Base-by-base conservation (phyloP, 2,888 invertebrate species). In the Lithophane semibrunnea region DNA sequence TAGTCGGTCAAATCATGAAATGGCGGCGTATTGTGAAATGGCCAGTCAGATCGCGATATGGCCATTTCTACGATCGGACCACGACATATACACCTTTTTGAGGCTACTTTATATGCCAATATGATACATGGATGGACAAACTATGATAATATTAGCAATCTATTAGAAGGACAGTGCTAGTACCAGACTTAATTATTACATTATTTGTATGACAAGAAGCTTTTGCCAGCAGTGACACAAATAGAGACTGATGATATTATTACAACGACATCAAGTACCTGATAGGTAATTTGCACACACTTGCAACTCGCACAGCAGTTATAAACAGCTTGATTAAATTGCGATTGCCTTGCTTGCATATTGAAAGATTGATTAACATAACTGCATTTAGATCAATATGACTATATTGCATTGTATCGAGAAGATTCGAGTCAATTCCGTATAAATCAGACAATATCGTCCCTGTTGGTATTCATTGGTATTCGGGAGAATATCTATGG, bases 291-390 rank as follows among this genome's bases (percentile, higher is more conserved):
- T 64, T 80, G 56, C 49, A 72, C 47, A 49, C 42, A 56, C 21
- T 63, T 29, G 18, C 24, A 56, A 56, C 42, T 56, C 42, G 9
- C 47, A 54, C 21, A 29, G 44, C 10, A 49, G 49, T 69, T 71
- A 84, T n/a, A 64, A 71, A 72, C 68, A 13, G 29, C 64, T 63
- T 69, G 12, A 81, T 69, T 73, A 44, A 75, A 80, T 75, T 67
- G 42, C 66, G 61, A 66, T 67, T 63, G 72, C 72, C 54, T 66
- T 66, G 71, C 24, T 64, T 44, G 80, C 80, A 83, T 74, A 83
- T 78, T 72, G 74, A 78, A 67, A 58, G 58, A 63, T 58, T 73
- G 49, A 86, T 85, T 85, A 69, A 21, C 83, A 81, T 79, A 85
- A 77, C 54, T 80, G 65, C 77, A 72, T 73, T 49, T 18, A 77